Conservation (phyloP, 2,888 invertebrate species). For the Clivina fossor region DNA sequence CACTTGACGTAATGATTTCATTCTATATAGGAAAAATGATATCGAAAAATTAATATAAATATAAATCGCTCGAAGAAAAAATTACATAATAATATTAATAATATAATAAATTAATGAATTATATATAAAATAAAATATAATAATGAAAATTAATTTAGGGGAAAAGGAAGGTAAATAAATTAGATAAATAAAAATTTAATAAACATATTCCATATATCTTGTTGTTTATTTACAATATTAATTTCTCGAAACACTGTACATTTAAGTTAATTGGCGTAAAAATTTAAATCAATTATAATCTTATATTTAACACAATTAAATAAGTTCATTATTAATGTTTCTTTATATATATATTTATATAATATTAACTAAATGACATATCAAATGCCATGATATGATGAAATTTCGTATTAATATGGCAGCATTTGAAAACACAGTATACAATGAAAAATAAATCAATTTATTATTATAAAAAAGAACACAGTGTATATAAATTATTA, state of each 20-base stretch:
- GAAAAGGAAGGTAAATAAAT: constrained; percentile 5
- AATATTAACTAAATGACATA: constrained; percentile 8
- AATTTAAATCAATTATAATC: constrained; percentile 25
- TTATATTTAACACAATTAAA: constrained; percentile 21
- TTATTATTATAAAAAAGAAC: too few relatives aligned
- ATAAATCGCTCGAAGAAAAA: too few relatives aligned
- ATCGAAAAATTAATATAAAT: too few relatives aligned
- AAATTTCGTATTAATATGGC: constrained; percentile 14
- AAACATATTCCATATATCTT: constrained; percentile 23
- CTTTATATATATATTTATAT: neutral
- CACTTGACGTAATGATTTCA: too few relatives aligned
- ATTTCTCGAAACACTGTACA: constrained; percentile 25
- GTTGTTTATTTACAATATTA: constrained; percentile 30
- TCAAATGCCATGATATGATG: constrained; percentile 14
- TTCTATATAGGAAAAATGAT: too few relatives aligned
- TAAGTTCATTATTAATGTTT: neutral
- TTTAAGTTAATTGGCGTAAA: constrained; percentile 26
- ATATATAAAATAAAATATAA: neutral
- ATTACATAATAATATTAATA: too few relatives aligned
- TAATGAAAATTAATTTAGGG: neutral
- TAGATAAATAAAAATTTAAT: neutral
- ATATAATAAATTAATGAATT: too few relatives aligned
- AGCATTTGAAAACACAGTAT: constrained; percentile 12
- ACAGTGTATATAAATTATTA: too few relatives aligned
- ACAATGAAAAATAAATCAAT: constrained; percentile 11